These are phyloP conservation scores for Eristalis pertinax DNA, from an alignment of 2,888 invertebrate genomes.

Conservation along the genomic window DNA sequence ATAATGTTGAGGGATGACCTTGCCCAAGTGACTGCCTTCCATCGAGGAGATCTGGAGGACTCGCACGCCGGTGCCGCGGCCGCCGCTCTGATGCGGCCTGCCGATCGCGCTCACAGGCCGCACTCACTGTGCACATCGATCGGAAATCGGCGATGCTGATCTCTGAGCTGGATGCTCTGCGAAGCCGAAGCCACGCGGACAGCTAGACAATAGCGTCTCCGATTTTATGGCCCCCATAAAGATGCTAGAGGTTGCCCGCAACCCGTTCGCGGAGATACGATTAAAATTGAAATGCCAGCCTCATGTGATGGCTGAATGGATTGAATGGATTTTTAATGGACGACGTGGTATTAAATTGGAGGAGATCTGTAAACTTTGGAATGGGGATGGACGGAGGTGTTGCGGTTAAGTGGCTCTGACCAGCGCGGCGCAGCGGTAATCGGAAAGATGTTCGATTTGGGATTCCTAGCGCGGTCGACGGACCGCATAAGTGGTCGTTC, in stretches of 20 bases:
- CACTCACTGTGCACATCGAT: constrained; percentile 48
- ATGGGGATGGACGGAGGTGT: constrained; percentile 30
- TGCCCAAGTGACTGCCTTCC: constrained; percentile 61
- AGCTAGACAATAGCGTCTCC: constrained; percentile 63
- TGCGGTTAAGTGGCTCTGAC: background rate
- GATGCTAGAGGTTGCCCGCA: constrained; percentile 40
- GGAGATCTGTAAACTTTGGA: constrained; percentile 40
- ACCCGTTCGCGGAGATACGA: constrained; percentile 28
- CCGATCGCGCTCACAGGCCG: background rate
- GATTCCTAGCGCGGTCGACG: background rate
- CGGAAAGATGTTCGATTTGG: background rate
- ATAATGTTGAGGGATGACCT: constrained; percentile 65
- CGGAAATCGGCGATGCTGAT: constrained; percentile 56
- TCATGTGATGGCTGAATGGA: constrained; percentile 62
- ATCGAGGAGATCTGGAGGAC: constrained; percentile 16
- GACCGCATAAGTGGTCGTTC: background rate
- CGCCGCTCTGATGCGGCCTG: background rate
- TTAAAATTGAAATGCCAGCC: constrained; percentile 67
- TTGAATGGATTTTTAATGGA: constrained; percentile 69
- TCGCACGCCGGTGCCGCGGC: background rate
- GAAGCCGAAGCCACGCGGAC: constrained; percentile 21
- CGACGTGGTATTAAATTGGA: constrained; percentile 50
- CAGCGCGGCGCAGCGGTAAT: background rate
- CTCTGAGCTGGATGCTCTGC: constrained; percentile 18
- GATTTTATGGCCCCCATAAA: constrained; percentile 63